phyloP scores from a whole-genome alignment of 2,888 invertebrate genomes.

The Volucella inanis region DNA sequence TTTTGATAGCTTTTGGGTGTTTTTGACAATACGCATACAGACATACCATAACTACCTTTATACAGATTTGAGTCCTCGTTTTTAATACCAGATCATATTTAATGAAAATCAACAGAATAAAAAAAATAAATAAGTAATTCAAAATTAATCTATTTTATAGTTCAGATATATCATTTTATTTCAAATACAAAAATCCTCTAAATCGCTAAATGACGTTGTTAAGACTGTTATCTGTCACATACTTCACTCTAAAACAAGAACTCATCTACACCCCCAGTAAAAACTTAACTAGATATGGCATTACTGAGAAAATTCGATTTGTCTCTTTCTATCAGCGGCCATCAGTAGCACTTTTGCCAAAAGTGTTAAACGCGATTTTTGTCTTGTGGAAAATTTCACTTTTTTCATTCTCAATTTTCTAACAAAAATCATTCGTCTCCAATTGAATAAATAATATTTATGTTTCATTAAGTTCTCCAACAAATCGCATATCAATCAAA shows the following conservation, averaged over 20 bases:
- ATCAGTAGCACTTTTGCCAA: conserved; percentile 47
- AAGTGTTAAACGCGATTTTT: conserved; percentile 66
- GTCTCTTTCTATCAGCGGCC: conserved; percentile 24
- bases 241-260: not conserved
- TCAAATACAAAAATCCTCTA: too few species aligned
- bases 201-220: too few species aligned
- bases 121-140: too few species aligned
- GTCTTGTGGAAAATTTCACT: conserved; percentile 16
- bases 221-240: not conserved
- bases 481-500: conserved; percentile 34
- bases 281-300: not conserved
- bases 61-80: too few species aligned
- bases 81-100: too few species aligned
- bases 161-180: too few species aligned
- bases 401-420: conserved; percentile 29
- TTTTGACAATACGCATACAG: too few species aligned
- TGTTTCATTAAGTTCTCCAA: conserved; percentile 36
- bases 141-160: too few species aligned
- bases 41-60: too few species aligned
- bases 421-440: not conserved
- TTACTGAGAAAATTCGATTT: not conserved
- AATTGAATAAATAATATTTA: conserved; percentile 17
- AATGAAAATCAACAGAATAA: too few species aligned
- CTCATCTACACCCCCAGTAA: conserved; percentile 10
- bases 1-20: too few species aligned